These are phyloP conservation scores for Pararge aegeria DNA, from an alignment of 1,140 invertebrate species.

Conservation along the genomic window DNA sequence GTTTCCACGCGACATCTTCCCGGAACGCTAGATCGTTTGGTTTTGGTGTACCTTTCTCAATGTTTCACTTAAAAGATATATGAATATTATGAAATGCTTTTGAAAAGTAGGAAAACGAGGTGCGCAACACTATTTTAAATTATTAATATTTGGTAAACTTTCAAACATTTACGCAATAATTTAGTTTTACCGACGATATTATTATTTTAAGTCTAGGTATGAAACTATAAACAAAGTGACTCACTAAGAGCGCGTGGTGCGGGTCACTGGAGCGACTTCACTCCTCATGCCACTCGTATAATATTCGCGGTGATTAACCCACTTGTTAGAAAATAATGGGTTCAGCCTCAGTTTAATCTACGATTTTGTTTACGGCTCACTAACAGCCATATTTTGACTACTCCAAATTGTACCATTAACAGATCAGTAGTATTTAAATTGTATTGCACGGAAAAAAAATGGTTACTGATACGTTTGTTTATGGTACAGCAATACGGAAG, in stretches of 20 bases:
- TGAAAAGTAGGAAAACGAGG: too few species aligned
- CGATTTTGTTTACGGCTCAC: constrained; percentile 43
- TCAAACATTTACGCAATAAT: not conserved
- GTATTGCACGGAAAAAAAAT: constrained; percentile 2
- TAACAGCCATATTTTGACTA: constrained; percentile 33
- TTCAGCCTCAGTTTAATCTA: constrained; percentile 43
- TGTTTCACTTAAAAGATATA: too few species aligned
- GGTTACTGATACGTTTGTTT: not conserved
- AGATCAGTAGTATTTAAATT: constrained; percentile 1
- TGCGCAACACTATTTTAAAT: too few species aligned
- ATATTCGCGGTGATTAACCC: constrained; percentile 64
- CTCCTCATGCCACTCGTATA: constrained; percentile 43
- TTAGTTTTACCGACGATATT: not conserved
- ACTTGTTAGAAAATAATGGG: constrained; percentile 49
- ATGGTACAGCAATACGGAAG: constrained; percentile 20
- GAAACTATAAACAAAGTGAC: constrained; percentile 49
- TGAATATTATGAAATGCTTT: too few species aligned
- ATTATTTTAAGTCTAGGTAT: constrained; percentile 33
- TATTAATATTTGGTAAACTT: not conserved
- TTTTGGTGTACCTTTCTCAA: too few species aligned
- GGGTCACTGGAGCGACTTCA: constrained; percentile 53
- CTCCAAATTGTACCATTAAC: not conserved
- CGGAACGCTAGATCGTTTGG: too few species aligned
- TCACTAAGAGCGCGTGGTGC: constrained; percentile 37
- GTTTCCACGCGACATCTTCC: too few species aligned